phyloP scores from a whole-genome alignment of 2,797 vertebrate species.

The Lerista edwardsae region DNA sequence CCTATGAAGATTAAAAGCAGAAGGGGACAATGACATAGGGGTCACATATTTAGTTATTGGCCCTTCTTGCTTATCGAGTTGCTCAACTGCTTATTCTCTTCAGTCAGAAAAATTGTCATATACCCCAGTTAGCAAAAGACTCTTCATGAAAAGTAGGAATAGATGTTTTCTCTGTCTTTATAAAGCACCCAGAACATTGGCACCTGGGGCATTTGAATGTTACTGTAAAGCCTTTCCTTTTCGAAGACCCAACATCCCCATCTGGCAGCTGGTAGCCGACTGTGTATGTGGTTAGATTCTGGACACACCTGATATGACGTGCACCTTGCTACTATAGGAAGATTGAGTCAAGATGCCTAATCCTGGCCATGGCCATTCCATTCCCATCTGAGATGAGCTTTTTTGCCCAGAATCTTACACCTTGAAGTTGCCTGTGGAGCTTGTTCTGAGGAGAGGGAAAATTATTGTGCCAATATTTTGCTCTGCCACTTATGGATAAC shows the following conservation, averaged over 20 bases:
- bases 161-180: not conserved
- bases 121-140: not conserved
- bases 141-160: not conserved
- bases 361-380: not conserved
- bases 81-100: not conserved
- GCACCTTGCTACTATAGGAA: not conserved
- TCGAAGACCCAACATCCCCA: not conserved
- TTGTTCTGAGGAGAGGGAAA: not conserved
- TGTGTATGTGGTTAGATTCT: not conserved
- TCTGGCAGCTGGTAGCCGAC: not conserved
- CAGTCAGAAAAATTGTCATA: not conserved
- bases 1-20: not conserved
- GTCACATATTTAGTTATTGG: not conserved
- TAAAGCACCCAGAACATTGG: not conserved
- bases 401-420: not conserved
- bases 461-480: not conserved
- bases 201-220: not conserved
- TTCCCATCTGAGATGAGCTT: not conserved
- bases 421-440: not conserved
- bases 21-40: not conserved
- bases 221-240: constrained; percentile 18
- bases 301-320: not conserved
- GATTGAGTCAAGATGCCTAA: not conserved
- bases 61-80: no score
- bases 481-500: not conserved